Percentiles rank a stretch among this genome's conserved stretches.
These are phyloP conservation scores for Parotocinclus haroldoi DNA, from an alignment of 2,797 vertebrate species.

Conservation along the genomic window DNA sequence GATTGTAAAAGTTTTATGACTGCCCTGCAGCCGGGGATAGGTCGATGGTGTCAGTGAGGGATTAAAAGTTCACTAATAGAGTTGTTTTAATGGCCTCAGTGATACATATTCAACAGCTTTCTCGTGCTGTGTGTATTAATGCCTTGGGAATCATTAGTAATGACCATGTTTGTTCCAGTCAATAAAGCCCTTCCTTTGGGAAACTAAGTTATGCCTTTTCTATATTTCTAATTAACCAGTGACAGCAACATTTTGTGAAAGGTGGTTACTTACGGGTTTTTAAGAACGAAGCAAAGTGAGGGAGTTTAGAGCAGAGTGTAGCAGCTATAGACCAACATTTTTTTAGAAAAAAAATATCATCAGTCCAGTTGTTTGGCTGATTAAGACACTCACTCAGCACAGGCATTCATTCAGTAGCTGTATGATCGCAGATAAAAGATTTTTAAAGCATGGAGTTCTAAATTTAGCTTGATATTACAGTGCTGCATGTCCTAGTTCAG, in stretches of 20 bases:
- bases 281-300: too few relatives aligned
- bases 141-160: neutral
- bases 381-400: too few relatives aligned
- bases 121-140: constrained; percentile 4
- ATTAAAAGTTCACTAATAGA: constrained; percentile 41
- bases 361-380: neutral
- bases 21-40: constrained; percentile 27
- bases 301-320: too few relatives aligned
- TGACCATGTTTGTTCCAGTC: neutral
- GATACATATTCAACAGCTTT: constrained; percentile 15
- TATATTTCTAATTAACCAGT: too few relatives aligned
- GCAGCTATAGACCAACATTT: too few relatives aligned
- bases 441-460: too few relatives aligned
- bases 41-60: constrained; percentile 41
- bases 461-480: too few relatives aligned
- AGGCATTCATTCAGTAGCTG: constrained; percentile 2
- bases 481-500: too few relatives aligned
- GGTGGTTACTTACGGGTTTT: too few relatives aligned
- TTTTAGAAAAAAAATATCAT: neutral
- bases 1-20: constrained; percentile 44
- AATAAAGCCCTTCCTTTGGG: neutral
- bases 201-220: neutral
- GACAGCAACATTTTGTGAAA: too few relatives aligned
- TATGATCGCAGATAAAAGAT: too few relatives aligned
- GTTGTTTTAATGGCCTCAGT: constrained; percentile 33